Percentiles rank a stretch among this genome's conserved stretches.
Evolutionary conservation across 2,113 vertebrate genomes (phyloP).

Genomic region (Cyrtonyx montezumae): DNA sequence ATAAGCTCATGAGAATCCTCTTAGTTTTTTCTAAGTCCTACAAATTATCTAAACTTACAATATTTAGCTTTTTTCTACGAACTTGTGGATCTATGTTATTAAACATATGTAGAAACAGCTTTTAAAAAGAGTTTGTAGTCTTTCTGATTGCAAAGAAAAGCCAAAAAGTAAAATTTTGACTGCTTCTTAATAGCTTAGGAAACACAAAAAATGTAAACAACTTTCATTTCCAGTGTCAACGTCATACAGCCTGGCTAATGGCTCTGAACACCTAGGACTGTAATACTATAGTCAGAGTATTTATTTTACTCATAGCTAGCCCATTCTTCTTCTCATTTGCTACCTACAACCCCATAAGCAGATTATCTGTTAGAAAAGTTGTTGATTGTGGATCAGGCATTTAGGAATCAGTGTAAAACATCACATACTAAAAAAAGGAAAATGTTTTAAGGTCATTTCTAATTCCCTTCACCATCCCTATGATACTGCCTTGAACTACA

Average conservation of each 20-base stretch:
- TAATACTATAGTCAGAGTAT: neutral
- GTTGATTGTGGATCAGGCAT: neutral
- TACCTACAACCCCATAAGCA: neutral
- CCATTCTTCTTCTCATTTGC: neutral
- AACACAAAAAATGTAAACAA: neutral
- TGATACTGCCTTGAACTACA: neutral
- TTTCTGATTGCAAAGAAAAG: neutral
- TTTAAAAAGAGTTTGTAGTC: neutral
- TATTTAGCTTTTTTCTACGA: neutral
- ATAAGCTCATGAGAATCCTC: neutral
- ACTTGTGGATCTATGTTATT: neutral
- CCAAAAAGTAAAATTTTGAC: neutral
- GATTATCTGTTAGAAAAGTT: neutral
- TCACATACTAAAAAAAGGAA: neutral
- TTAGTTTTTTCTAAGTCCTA: neutral
- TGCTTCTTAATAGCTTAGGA: neutral
- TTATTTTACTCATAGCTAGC: neutral
- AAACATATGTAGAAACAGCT: neutral
- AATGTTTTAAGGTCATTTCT: neutral
- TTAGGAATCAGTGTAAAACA: neutral
- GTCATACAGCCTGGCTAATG: neutral
- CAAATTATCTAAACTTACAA: neutral
- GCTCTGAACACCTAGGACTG: neutral
- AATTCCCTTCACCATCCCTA: neutral
- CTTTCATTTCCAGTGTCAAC: neutral